Evolutionary conservation across 2,888 invertebrate genomes (phyloP), one percentile per base, ranked within the genome.

Genomic region (Orchesella flavescens): DNA sequence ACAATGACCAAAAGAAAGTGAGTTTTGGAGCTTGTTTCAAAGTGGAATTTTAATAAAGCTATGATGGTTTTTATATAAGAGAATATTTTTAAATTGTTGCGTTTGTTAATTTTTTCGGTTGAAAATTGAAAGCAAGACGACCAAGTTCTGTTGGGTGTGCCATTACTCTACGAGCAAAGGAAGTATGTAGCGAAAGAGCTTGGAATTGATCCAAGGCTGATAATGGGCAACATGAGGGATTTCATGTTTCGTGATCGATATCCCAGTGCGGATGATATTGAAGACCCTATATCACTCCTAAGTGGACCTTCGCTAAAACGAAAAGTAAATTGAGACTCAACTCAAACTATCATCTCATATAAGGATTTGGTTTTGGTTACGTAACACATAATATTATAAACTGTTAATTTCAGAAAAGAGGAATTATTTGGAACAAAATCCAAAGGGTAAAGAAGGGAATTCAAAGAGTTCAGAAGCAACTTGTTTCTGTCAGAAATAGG

Each of bases 351-450:
- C 23, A n/a, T 69, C 21, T 44, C 24, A 55, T 57, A 17, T 17
- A 55, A 19, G 53, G 4, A 53, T 72, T 72, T 55, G 10, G 10
- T 73, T 46, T 19, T 13, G 17, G 19, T 46, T 65, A 65, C 17
- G n/a, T 17, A 12, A 4, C 7, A 7, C 34, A 34, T 34, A n/a
- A n/a, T n/a, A n/a, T n/a, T n/a, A n/a, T n/a, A n/a, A n/a, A n/a
- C n/a, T n/a, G n/a, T n/a, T 34, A 2, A 4, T 34, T 34, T 34
- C 43, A 80, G 71, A 80, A 76, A 80, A 68, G 84, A 21, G 84
- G 84, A 12, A 76, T 84, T 7, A 80, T 84, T 24, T 84, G 80
- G 80, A 84, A 84, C 68, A 80, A 84, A 72, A 80, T 84, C 9
- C 74, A 84, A 53, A 75, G 55, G 34, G 65, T 84, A 3, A 84